Percentiles rank a stretch among this genome's conserved stretches.
Evolutionary conservation across 2,888 invertebrate genomes (phyloP).

Genomic region (Selenia dentaria): DNA sequence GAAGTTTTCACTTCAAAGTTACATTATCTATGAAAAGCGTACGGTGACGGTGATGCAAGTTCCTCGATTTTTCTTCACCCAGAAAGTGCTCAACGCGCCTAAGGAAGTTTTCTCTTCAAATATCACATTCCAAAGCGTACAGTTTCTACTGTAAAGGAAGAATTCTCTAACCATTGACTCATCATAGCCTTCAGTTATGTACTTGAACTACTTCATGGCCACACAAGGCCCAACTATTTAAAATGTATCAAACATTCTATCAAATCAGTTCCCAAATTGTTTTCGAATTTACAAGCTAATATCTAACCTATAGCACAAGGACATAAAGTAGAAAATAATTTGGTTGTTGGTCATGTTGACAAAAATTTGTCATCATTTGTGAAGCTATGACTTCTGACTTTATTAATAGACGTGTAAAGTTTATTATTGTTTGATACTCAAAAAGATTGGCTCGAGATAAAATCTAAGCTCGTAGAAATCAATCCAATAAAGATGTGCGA

Average conservation of each 20-base stretch:
- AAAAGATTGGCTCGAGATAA: constrained; percentile 18
- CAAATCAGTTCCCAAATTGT: constrained; percentile 26
- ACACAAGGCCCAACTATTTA: constrained; percentile 54
- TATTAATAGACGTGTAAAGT: constrained; percentile 11
- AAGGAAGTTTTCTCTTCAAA: too few species aligned
- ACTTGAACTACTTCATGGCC: constrained; percentile 36
- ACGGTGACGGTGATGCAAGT: too few species aligned
- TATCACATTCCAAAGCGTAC: background rate
- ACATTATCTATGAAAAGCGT: too few species aligned
- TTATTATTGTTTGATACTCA: constrained; percentile 5
- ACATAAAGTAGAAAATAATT: background rate
- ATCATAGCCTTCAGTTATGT: constrained; percentile 15
- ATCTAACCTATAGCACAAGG: constrained; percentile 1
- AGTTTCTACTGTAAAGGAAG: constrained; percentile 7
- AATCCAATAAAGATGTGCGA: constrained; percentile 34
- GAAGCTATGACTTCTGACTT: background rate
- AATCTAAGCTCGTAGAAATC: constrained; percentile 21
- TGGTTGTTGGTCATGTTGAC: background rate
- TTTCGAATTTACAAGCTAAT: background rate
- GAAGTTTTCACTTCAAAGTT: too few species aligned
- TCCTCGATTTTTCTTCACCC: too few species aligned
- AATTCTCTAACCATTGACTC: constrained; percentile 22
- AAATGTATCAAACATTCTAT: constrained; percentile 55
- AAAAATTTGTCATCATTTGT: background rate
- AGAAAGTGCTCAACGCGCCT: too few species aligned